Percentiles rank a stretch among this genome's conserved stretches.
These are phyloP conservation scores for Probosciger aterrimus DNA, from an alignment of 2,113 vertebrate species.

Conservation along the genomic window DNA sequence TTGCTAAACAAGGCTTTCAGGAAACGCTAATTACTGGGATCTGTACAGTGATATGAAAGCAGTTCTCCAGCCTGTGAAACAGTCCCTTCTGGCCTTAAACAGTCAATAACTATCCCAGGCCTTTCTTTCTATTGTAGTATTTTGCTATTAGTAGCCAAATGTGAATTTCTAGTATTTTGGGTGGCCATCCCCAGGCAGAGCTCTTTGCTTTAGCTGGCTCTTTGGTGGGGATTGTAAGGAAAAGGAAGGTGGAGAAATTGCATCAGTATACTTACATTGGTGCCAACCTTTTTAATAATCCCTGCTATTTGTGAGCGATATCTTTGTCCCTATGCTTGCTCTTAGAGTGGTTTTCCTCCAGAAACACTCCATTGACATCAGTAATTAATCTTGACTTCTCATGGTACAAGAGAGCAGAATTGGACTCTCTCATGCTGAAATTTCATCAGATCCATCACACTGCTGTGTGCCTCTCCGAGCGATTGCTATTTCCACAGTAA, in stretches of 20 bases:
- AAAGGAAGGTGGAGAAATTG: not conserved
- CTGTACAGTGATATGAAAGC: not conserved
- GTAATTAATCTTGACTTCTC: not conserved
- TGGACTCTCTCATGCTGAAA: not conserved
- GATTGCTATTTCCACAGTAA: not conserved
- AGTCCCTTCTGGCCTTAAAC: not conserved
- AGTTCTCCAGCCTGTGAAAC: not conserved
- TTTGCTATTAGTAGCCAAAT: not conserved
- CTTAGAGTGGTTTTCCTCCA: not conserved
- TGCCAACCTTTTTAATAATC: not conserved
- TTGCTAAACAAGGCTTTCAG: not conserved
- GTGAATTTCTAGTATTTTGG: not conserved
- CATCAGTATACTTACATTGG: rapidly evolving
- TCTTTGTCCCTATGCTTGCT: not conserved
- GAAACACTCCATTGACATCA: not conserved
- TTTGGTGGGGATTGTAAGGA: not conserved
- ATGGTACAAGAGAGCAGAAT: not conserved
- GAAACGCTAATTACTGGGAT: not conserved
- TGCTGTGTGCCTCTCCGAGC: not conserved
- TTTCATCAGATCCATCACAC: not conserved
- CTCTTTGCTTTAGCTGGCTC: not conserved
- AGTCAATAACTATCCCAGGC: not conserved
- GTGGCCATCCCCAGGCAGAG: not conserved
- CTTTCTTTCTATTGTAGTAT: not conserved
- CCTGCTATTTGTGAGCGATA: not conserved